A percentile compares a stretch with the other conserved stretches of the same genome.
Evolutionary conservation across 2,113 vertebrate species (phyloP).

Genomic region (Orientallactaga bullata): DNA sequence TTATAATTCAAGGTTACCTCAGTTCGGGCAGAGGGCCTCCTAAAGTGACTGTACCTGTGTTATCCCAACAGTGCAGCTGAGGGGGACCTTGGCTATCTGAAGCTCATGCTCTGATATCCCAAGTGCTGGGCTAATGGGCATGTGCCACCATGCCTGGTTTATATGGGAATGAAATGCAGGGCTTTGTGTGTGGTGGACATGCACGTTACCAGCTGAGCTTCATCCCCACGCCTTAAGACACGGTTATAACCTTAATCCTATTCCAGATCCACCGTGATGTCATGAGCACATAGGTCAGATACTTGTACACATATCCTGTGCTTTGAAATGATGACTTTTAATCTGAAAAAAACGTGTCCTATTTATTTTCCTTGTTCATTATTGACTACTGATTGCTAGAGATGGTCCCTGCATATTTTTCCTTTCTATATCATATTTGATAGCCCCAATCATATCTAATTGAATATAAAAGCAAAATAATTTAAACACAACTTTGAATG

Average conservation of each 20-base stretch:
- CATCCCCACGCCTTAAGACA: not conserved
- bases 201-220: no score
- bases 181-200: no score
- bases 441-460: not conserved
- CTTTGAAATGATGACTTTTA: constrained; percentile 47
- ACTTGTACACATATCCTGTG: constrained; percentile 36
- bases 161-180: no score
- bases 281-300: constrained; percentile 6
- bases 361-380: constrained; percentile 6
- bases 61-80: no score
- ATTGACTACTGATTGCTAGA: not conserved
- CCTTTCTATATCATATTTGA: not conserved
- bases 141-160: no score
- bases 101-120: no score
- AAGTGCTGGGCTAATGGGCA: no score
- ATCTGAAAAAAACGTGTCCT: not conserved
- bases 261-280: constrained; percentile 8
- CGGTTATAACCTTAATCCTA: not conserved
- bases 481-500: not conserved
- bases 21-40: no score
- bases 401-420: not conserved
- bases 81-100: no score
- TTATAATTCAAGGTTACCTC: no score
- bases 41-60: no score
- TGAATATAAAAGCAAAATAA: constrained; percentile 7